Evolutionary conservation across 2,113 vertebrate genomes (phyloP).

Genomic region (Gopherus flavomarginatus): DNA sequence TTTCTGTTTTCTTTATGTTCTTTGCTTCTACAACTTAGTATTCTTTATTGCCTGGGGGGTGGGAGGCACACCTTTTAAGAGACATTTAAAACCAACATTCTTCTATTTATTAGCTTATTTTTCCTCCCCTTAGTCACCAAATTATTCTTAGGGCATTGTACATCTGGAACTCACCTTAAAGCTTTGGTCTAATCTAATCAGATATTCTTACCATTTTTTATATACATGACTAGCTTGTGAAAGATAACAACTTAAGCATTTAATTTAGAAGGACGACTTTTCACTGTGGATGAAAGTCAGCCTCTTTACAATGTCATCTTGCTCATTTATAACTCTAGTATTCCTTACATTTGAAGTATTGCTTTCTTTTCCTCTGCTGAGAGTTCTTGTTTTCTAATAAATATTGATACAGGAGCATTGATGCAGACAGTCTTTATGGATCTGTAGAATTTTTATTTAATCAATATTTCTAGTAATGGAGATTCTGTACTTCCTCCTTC

Average conservation of each 20-base stretch:
- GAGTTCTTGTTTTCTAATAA: neutral
- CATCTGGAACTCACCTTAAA: neutral
- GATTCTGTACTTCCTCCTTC: neutral
- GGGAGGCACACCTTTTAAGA: neutral
- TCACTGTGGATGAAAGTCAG: neutral
- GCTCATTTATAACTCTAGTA: neutral
- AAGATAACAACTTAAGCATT: neutral
- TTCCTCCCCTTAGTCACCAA: neutral
- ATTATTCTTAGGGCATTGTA: neutral
- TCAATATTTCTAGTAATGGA: neutral
- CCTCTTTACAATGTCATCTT: neutral
- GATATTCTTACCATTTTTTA: neutral
- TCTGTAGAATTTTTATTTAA: neutral
- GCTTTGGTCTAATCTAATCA: neutral
- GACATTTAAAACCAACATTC: conserved; percentile 17
- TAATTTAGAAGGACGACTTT: neutral
- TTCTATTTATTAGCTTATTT: neutral
- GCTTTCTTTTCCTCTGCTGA: neutral
- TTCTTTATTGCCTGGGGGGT: neutral
- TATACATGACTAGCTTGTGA: neutral
- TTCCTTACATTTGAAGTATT: neutral
- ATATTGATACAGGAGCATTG: neutral
- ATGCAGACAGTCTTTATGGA: neutral
- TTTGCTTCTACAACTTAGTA: neutral
- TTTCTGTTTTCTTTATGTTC: neutral